A percentile compares a stretch with the other conserved stretches of the same genome.
Conservation (phyloP, 2,888 invertebrate genomes). For the Calephelis perditalis region DNA sequence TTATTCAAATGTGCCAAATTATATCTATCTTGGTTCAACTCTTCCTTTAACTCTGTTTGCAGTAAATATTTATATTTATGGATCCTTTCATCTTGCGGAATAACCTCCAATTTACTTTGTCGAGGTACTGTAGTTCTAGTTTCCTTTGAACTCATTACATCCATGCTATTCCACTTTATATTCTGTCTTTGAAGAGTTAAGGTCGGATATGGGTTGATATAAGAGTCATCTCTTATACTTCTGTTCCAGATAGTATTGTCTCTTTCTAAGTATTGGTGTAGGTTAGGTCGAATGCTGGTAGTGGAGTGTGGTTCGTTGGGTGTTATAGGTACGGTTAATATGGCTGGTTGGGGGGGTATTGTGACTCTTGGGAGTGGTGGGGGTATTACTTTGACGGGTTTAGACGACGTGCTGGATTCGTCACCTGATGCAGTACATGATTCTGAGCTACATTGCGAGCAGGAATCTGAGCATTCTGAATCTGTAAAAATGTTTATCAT, state of each 20-base stretch:
- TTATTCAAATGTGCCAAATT: constrained; percentile 46
- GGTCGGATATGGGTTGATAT: constrained; percentile 31
- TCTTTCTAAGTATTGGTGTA: constrained; percentile 65
- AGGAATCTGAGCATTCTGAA: constrained; percentile 85
- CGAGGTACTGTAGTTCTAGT: background rate
- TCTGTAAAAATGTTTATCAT: constrained; percentile 55
- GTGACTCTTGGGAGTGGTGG: constrained; percentile 42
- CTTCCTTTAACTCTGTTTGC: constrained; percentile 53
- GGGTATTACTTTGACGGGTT: constrained; percentile 44
- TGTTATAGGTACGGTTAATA: constrained; percentile 50
- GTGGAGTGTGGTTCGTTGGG: constrained; percentile 48
- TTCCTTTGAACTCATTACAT: constrained; percentile 34
- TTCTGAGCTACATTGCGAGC: constrained; percentile 79
- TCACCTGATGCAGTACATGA: constrained; percentile 51
- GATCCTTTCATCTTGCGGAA: constrained; percentile 34
- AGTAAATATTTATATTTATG: constrained; percentile 49
- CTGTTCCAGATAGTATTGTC: constrained; percentile 65
- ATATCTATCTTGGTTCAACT: constrained; percentile 43
- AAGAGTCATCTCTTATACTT: constrained; percentile 37
- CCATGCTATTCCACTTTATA: constrained; percentile 52
- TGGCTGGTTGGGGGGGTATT: constrained; percentile 37
- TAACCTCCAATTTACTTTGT: constrained; percentile 41
- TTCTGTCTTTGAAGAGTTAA: constrained; percentile 39
- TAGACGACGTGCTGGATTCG: constrained; percentile 42
- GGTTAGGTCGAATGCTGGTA: constrained; percentile 57